These are phyloP conservation scores for Cotesia vestalis DNA, from an alignment of 1,140 invertebrate genomes.

Conservation along the genomic window DNA sequence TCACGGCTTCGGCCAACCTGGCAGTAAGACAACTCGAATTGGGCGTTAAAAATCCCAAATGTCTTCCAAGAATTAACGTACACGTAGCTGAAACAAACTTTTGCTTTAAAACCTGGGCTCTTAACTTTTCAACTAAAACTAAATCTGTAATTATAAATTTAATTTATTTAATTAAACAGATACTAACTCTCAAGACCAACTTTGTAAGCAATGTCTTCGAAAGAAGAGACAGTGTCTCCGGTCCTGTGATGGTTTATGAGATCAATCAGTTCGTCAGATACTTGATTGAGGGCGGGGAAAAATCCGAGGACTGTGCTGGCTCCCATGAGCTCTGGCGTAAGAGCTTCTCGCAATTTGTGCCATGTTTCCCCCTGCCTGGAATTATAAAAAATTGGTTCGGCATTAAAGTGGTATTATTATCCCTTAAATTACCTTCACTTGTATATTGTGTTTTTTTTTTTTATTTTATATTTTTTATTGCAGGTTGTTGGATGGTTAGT, in stretches of 20 bases:
- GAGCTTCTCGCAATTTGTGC: slow-evolving; percentile 76
- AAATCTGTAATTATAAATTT: slow-evolving; percentile 27
- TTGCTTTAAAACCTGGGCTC: slow-evolving; percentile 29
- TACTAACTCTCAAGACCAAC: slow-evolving; percentile 81
- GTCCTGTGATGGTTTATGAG: slow-evolving; percentile 69
- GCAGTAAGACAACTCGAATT: slow-evolving; percentile 60
- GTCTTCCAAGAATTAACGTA: slow-evolving; percentile 77
- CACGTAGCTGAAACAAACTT: slow-evolving; percentile 71
- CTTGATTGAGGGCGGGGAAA: slow-evolving; percentile 77
- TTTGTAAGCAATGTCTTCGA: slow-evolving; percentile 78
- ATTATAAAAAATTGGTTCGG: not conserved
- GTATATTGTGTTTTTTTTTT: too few species aligned
- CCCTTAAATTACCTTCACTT: slow-evolving; percentile 6
- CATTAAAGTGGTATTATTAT: slow-evolving; percentile 5
- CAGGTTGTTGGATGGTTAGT: not conserved
- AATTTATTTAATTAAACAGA: not conserved
- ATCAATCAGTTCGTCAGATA: slow-evolving; percentile 82
- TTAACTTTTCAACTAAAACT: not conserved
- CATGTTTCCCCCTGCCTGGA: slow-evolving; percentile 82
- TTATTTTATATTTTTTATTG: too few species aligned
- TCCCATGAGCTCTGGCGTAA: slow-evolving; percentile 82
- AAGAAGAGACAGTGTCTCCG: slow-evolving; percentile 62
- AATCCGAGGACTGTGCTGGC: slow-evolving; percentile 80
- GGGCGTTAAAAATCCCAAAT: slow-evolving; percentile 80
- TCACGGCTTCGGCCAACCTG: slow-evolving; percentile 74